Evolutionary conservation across 2,888 invertebrate genomes (phyloP), one percentile per base, ranked within the genome.

Genomic region (Unio delphinus): DNA sequence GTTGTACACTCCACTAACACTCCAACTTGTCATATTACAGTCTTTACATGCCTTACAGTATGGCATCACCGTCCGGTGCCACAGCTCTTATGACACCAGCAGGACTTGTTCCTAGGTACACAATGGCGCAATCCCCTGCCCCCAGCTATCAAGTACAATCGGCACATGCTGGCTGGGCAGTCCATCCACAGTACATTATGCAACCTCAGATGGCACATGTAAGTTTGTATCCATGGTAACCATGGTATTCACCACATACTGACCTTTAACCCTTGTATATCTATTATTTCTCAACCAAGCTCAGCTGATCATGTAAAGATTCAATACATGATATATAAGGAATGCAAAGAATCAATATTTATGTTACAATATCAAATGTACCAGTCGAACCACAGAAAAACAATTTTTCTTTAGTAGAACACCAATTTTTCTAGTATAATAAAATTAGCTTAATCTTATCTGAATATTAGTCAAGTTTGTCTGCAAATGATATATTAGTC

Each of bases 81-180:
- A 76, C 83, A 55, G 78, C 82, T 56, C 68, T 85, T 68, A 76
- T 82, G 74, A 78, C 79, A 34, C 84, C 84, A 57, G 73, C 82
- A n/a, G 84, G 84, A 73, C 88, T 86, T 61, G 68, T 86, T 67
- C 85, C 85, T 15, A 78, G 86, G 67, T 84, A 81, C 76, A 81
- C 82, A 60, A 76, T 85, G 64, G 83, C 84, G 59, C 84, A 88
- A 26, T 86, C 87, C 55, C 88, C 89, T 17, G 87, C 86, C 28
- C 83, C 87, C 23, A 86, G 87, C 63, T 89, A 89, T 80, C 88
- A 88, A 73, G 81, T 89, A 67, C 81, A 78, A 70, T 65, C 69
- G 11, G 74, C 79, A 15, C 77, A 77, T 58, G 78, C 76, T 30
- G 73, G 71, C 59, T 68, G 78, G 67, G 78, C 76, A 55, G 73